These are phyloP conservation scores for Neolamprologus sp. DNA, from an alignment of 2,113 vertebrate genomes.

Conservation along the genomic window DNA sequence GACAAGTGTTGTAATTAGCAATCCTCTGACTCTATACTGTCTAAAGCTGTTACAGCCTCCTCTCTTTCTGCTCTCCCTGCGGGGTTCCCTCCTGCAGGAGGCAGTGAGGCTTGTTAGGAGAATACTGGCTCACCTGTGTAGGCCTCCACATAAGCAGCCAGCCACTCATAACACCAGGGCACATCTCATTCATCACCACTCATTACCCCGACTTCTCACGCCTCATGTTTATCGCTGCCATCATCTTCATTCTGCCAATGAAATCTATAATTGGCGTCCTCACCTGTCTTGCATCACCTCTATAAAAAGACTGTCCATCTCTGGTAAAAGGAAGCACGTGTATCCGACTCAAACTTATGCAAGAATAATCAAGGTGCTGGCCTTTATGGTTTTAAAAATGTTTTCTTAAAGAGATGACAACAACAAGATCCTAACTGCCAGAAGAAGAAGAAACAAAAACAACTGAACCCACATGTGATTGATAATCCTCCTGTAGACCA, in stretches of 20 bases:
- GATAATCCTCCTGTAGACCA: background rate
- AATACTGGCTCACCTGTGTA: background rate
- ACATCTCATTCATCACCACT: background rate
- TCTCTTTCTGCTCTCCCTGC: background rate
- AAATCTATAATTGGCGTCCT: background rate
- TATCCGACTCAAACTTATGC: background rate
- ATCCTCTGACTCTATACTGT: background rate
- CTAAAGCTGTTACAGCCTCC: background rate
- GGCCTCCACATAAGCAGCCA: background rate
- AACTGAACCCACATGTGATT: background rate
- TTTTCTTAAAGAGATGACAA: background rate
- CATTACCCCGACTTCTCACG: background rate
- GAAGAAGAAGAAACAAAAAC: background rate
- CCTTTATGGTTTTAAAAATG: background rate
- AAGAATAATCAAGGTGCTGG: background rate
- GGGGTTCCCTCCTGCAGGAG: background rate
- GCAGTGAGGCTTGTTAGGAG: background rate
- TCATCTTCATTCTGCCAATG: background rate
- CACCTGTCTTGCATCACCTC: background rate
- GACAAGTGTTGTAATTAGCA: background rate
- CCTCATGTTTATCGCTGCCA: background rate
- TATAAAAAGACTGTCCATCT: background rate
- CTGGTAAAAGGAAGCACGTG: background rate
- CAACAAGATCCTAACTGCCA: background rate
- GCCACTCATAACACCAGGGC: background rate